Evolutionary conservation across 1,140 invertebrate species (phyloP).

Genomic region (Drosophila sproati): DNA sequence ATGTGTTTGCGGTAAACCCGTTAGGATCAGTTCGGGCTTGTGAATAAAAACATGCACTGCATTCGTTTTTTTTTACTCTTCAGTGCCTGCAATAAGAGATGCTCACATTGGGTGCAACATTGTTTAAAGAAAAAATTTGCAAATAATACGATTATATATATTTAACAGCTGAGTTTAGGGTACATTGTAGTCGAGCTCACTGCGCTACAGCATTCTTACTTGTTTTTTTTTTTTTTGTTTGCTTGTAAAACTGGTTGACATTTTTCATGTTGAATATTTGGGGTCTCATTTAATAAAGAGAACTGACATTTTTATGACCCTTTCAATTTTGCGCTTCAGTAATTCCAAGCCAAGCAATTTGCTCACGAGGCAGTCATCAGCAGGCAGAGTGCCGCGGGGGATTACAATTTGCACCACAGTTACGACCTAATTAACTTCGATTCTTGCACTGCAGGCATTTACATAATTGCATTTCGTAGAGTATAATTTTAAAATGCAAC

Average conservation of each 20-base stretch:
- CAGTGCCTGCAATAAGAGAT: no score
- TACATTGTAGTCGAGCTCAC: no score
- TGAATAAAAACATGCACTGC: no score
- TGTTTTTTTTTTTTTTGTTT: not conserved
- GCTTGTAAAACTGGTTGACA: constrained; percentile 11
- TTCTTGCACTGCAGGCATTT: constrained; percentile 70
- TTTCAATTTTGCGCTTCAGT: constrained; percentile 63
- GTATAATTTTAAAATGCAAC: constrained; percentile 65
- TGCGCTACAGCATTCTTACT: not conserved
- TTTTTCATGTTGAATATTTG: constrained; percentile 38
- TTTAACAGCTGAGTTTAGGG: no score
- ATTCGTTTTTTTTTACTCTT: no score
- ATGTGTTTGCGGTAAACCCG: no score
- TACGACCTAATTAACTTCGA: constrained; percentile 82
- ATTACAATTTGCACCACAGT: constrained; percentile 68
- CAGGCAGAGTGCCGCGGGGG: not conserved
- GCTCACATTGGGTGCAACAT: no score
- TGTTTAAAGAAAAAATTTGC: no score
- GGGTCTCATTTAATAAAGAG: constrained; percentile 51
- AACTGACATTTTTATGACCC: constrained; percentile 58
- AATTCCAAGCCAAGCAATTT: constrained; percentile 61
- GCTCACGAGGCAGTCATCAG: not conserved
- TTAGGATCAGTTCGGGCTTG: no score
- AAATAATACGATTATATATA: no score
- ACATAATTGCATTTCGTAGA: constrained; percentile 77